A percentile compares a stretch with the other conserved stretches of the same genome.
Conservation (phyloP, 37 sponge, comb jelly and placozoan genomes). For the Diacarnus erythraeanus region DNA sequence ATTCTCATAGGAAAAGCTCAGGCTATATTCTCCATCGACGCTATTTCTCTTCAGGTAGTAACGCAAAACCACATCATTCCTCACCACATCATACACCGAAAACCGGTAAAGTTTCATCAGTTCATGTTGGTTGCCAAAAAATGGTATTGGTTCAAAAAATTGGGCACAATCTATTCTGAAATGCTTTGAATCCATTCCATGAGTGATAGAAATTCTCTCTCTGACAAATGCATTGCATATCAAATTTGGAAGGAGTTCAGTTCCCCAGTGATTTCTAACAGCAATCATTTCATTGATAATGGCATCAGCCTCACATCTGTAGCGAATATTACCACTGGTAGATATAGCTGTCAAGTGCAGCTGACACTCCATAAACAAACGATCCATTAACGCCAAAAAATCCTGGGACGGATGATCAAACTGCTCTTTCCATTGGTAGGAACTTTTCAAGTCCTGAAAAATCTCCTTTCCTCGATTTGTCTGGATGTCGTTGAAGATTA, state of each 20-base stretch:
- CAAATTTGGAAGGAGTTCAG: slow-evolving; percentile 42
- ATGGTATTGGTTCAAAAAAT: slow-evolving; percentile 72
- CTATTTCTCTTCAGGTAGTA: slow-evolving; percentile 64
- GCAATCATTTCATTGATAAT: slow-evolving; percentile 52
- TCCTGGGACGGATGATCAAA: slow-evolving; percentile 36
- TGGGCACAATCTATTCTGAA: slow-evolving; percentile 75
- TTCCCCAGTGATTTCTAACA: slow-evolving; percentile 62
- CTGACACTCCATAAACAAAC: slow-evolving; percentile 65
- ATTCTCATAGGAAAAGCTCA: slow-evolving; percentile 48
- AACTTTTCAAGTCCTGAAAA: slow-evolving; percentile 13
- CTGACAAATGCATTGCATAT: slow-evolving; percentile 65
- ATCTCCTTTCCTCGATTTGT: slow-evolving; percentile 25
- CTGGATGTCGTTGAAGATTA: not conserved
- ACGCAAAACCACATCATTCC: slow-evolving; percentile 51
- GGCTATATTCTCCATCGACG: slow-evolving; percentile 38
- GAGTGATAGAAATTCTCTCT: slow-evolving; percentile 41
- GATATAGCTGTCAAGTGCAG: slow-evolving; percentile 50
- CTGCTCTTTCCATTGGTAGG: slow-evolving; percentile 49
- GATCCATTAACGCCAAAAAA: slow-evolving; percentile 54
- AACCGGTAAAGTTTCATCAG: slow-evolving; percentile 71
- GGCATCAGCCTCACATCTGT: slow-evolving; percentile 43
- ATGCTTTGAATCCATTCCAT: slow-evolving; percentile 8
- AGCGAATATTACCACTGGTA: slow-evolving; percentile 21
- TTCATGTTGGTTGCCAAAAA: slow-evolving; percentile 38
- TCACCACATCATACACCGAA: slow-evolving; percentile 57